Evolutionary conservation across 2,888 invertebrate species (phyloP), one percentile per base, ranked within the genome.

Genomic region (Andrena chrysosceles): DNA sequence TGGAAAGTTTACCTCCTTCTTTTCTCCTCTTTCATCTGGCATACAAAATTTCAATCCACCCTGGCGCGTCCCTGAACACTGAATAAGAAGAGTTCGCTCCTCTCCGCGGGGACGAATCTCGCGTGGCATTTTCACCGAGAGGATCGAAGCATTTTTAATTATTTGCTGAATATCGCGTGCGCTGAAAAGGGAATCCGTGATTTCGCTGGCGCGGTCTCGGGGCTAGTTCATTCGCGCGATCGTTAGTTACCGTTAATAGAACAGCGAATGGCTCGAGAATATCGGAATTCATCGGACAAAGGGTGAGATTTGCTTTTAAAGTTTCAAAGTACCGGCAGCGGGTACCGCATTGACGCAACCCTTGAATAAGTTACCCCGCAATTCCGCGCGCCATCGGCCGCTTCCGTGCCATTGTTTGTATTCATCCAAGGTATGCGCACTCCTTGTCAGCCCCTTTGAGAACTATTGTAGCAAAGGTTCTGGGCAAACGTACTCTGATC

Each of bases 391-490:
- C 84, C 85, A 87, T 87, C 84, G 81, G 75, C 78, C 71, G 33
- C 66, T 74, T 69, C 82, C 66, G 48, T 74, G 62, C 84, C 72
- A 87, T 87, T 87, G 87, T 87, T 87, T 85, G 87, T 69, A 87
- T 87, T 87, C 85, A 85, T 78, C 66, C 74, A 60, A 75, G 78
- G 84, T 87, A 87, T 85, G 85, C 87, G 75, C 78, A 42, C 81
- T 80, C 82, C 83, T 85, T 82, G 87, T 87, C 84, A 79, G 76
- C 73, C 70, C 84, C 81, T 87, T 87, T 83, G 79, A 82, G 78
- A 81, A 81, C 84, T 71, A 87, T 87, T 84, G 87, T 87, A 71
- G 73, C 73, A 60, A 75, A 72, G 80, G 84, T 85, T 77, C 81
- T 75, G 49, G 68, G 81, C 85, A 87, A 87, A 88, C 87, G 83